Evolutionary conservation across 2,888 invertebrate genomes (phyloP).

Genomic region (Tribolium freemani): DNA sequence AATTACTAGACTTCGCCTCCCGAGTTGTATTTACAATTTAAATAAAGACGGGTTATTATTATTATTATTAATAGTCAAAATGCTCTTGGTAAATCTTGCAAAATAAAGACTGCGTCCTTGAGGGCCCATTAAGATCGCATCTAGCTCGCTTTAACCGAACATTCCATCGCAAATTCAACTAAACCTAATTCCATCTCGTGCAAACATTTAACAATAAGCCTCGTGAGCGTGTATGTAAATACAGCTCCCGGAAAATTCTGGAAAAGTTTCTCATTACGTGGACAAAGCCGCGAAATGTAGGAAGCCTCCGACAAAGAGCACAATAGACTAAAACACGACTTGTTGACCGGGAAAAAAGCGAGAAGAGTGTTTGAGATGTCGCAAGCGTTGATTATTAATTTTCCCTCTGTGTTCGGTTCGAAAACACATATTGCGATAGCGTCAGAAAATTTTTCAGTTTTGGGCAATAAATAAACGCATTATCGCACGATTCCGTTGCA

Average conservation of each 20-base stretch:
- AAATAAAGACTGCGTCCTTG: too few relatives aligned
- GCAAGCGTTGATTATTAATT: neutral
- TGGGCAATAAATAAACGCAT: neutral
- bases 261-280: neutral
- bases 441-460: neutral
- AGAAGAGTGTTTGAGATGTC: neutral
- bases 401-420: neutral
- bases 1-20: too few relatives aligned
- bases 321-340: neutral
- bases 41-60: too few relatives aligned
- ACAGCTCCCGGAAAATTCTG: neutral
- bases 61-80: too few relatives aligned
- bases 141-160: too few relatives aligned
- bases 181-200: neutral
- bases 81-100: too few relatives aligned
- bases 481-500: neutral
- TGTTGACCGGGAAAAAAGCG: neutral
- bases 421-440: too few relatives aligned
- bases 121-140: too few relatives aligned
- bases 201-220: neutral
- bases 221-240: neutral
- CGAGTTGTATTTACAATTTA: too few relatives aligned
- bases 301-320: neutral
- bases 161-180: too few relatives aligned
- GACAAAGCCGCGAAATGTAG: neutral